phyloP scores from a whole-genome alignment of 2,888 invertebrate genomes.

The Apamea anceps region DNA sequence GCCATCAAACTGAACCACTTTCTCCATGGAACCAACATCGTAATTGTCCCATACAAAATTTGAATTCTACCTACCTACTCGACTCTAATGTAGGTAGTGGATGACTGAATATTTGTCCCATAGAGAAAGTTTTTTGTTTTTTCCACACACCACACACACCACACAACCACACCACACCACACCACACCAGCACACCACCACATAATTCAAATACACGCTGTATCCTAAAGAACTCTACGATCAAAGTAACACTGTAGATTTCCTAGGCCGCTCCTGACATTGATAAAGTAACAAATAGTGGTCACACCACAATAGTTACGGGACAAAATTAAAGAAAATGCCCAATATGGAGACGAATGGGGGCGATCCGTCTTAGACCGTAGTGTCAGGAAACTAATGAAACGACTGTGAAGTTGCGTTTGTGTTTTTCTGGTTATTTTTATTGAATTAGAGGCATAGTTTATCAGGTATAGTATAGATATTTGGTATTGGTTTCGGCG shows the following conservation, averaged over 20 bases:
- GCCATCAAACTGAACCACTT: too few relatives aligned
- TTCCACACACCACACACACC: too few relatives aligned
- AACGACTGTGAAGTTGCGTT: conserved; percentile 43
- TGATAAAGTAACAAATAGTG: conserved; percentile 62
- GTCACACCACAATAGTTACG: conserved; percentile 49
- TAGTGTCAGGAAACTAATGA: conserved; percentile 48
- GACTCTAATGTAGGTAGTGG: too few relatives aligned
- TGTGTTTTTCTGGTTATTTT: conserved; percentile 25
- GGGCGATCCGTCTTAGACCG: conserved; percentile 64
- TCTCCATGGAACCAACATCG: too few relatives aligned
- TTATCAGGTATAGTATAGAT: background rate
- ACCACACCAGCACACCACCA: too few relatives aligned
- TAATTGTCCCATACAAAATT: too few relatives aligned
- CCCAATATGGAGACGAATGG: conserved; percentile 70
- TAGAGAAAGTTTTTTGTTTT: too few relatives aligned
- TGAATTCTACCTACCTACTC: too few relatives aligned
- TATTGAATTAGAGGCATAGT: background rate
- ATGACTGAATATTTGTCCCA: too few relatives aligned
- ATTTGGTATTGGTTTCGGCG: background rate
- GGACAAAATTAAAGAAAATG: conserved; percentile 71
- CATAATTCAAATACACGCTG: background rate
- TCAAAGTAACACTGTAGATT: conserved; percentile 35
- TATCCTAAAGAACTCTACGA: background rate
- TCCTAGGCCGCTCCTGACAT: conserved; percentile 49
- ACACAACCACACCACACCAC: too few relatives aligned